phyloP scores from a whole-genome alignment of 2,113 vertebrate species.

The Paramisgurnus dabryanus region DNA sequence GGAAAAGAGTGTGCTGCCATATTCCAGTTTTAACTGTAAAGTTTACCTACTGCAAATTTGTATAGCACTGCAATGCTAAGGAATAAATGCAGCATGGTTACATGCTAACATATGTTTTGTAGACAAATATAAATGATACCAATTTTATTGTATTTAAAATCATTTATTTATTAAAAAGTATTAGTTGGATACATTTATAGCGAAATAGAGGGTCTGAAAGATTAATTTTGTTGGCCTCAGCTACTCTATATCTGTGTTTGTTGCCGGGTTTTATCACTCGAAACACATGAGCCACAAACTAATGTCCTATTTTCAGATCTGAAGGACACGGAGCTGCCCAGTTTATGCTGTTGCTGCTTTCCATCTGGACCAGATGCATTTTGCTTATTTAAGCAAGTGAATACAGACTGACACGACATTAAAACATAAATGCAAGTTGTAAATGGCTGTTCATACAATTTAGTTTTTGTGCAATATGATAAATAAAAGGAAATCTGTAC shows the following conservation, averaged over 20 bases:
- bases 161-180: too few relatives aligned
- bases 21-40: neutral
- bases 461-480: too few relatives aligned
- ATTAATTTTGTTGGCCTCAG: neutral
- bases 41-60: too few relatives aligned
- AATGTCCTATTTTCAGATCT: slow-evolving; percentile 23
- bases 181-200: too few relatives aligned
- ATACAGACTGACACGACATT: slow-evolving; percentile 24
- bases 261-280: slow-evolving; percentile 38
- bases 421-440: neutral
- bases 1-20: neutral
- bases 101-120: too few relatives aligned
- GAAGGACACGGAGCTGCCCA: neutral
- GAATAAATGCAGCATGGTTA: too few relatives aligned
- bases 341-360: slow-evolving; percentile 16
- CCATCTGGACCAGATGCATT: slow-evolving; percentile 15
- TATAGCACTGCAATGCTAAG: too few relatives aligned
- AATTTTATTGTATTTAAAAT: too few relatives aligned
- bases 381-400: slow-evolving; percentile 10
- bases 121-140: too few relatives aligned
- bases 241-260: neutral
- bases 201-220: neutral
- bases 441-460: too few relatives aligned
- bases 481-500: too few relatives aligned
- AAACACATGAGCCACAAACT: slow-evolving; percentile 20